Percentiles rank a stretch among this genome's conserved stretches.
Conservation (phyloP, 1,140 invertebrate species). For the Drosophila murphyi region DNA sequence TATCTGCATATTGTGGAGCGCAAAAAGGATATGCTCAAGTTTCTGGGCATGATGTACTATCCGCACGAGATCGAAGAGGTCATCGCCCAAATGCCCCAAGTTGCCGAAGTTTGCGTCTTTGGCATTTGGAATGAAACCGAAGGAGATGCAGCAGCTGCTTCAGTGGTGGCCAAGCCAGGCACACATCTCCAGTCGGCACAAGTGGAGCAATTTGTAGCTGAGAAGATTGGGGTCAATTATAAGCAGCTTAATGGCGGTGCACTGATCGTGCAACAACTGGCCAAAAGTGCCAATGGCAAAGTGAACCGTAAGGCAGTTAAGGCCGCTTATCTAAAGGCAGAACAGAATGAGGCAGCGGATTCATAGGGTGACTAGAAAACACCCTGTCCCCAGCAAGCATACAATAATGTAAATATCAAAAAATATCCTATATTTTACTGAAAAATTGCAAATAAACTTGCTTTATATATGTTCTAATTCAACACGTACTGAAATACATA, state of each 20-base stretch:
- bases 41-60: slow-evolving; percentile 80
- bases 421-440: no score
- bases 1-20: slow-evolving; percentile 87
- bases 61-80: slow-evolving; percentile 80
- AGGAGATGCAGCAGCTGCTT: slow-evolving; percentile 78
- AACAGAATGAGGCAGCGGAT: slow-evolving; percentile 2
- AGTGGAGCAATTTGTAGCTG: slow-evolving; percentile 47
- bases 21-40: slow-evolving; percentile 87
- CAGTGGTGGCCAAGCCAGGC: slow-evolving; percentile 59
- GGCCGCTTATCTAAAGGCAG: slow-evolving; percentile 37
- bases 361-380: slow-evolving; percentile 4
- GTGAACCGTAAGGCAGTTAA: slow-evolving; percentile 64
- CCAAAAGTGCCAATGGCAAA: slow-evolving; percentile 46
- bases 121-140: slow-evolving; percentile 75
- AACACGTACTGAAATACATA: no score
- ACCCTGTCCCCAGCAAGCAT: neutral
- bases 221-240: slow-evolving; percentile 29
- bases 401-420: no score
- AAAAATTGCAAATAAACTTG: no score
- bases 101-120: slow-evolving; percentile 78
- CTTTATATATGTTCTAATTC: no score
- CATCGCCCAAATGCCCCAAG: slow-evolving; percentile 68
- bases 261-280: slow-evolving; percentile 31
- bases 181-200: slow-evolving; percentile 27
- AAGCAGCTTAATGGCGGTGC: slow-evolving; percentile 43